These are phyloP conservation scores for Laodelphax striatellus DNA, from an alignment of 1,140 invertebrate genomes.

Conservation along the genomic window DNA sequence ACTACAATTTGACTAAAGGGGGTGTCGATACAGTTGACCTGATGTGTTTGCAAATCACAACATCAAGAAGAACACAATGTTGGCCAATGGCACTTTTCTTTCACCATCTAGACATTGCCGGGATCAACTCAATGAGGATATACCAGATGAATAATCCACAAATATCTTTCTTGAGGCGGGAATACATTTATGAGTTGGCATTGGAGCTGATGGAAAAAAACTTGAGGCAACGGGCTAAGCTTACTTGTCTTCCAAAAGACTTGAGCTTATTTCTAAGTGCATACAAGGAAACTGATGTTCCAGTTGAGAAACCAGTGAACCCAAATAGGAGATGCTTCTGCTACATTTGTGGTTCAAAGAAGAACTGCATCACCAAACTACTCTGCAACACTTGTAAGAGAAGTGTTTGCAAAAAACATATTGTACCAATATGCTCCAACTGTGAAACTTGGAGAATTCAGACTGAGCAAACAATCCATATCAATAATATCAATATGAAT, in stretches of 20 bases:
- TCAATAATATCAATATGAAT: too few relatives aligned
- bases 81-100: slow-evolving; percentile 22
- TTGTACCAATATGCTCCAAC: too few relatives aligned
- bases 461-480: too few relatives aligned
- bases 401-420: too few relatives aligned
- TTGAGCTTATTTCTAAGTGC: neutral
- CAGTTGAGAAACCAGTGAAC: too few relatives aligned
- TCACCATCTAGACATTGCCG: slow-evolving; percentile 22
- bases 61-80: slow-evolving; percentile 1
- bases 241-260: neutral
- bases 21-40: slow-evolving; percentile 1
- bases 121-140: slow-evolving; percentile 16
- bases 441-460: too few relatives aligned
- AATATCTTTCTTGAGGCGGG: neutral
- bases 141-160: too few relatives aligned
- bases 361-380: too few relatives aligned
- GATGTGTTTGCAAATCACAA: neutral
- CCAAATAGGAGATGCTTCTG: too few relatives aligned
- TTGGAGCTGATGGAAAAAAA: neutral
- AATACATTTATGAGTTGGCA: neutral
- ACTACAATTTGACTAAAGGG: slow-evolving; percentile 4
- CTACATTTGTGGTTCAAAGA: too few relatives aligned
- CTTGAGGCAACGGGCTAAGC: neutral
- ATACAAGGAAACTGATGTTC: neutral
- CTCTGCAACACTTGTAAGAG: too few relatives aligned